phyloP scores from a whole-genome alignment of 1,140 invertebrate genomes.

The Trichoplusia ni region DNA sequence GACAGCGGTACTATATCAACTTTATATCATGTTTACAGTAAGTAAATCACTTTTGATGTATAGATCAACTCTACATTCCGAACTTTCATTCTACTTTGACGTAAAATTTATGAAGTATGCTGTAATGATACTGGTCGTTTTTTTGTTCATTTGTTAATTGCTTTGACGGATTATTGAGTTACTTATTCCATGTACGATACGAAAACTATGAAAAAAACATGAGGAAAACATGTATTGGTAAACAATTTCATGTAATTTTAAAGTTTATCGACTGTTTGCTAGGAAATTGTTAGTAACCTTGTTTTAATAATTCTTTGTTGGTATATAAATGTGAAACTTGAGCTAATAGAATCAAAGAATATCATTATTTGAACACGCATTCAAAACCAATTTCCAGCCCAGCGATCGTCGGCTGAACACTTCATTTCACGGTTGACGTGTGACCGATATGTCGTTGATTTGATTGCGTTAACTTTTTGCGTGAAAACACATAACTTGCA shows the following conservation, averaged over 20 bases:
- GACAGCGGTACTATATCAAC: background rate
- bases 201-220: too few species aligned
- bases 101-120: too few species aligned
- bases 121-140: too few species aligned
- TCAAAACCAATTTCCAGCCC: constrained; percentile 56
- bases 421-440: constrained; percentile 70
- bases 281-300: background rate
- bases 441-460: constrained; percentile 59
- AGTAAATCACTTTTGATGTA: background rate
- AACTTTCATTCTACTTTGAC: too few species aligned
- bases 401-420: constrained; percentile 40
- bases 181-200: too few species aligned
- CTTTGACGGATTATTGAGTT: too few species aligned
- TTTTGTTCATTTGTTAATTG: too few species aligned
- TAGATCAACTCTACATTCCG: too few species aligned
- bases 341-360: background rate
- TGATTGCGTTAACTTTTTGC: constrained; percentile 59
- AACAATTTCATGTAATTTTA: too few species aligned
- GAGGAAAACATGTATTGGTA: too few species aligned
- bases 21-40: background rate
- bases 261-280: too few species aligned
- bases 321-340: background rate
- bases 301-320: background rate
- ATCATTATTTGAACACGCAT: constrained; percentile 27
- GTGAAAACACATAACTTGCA: constrained; percentile 49